phyloP scores from a whole-genome alignment of 2,888 invertebrate species.

The Acleris literana region DNA sequence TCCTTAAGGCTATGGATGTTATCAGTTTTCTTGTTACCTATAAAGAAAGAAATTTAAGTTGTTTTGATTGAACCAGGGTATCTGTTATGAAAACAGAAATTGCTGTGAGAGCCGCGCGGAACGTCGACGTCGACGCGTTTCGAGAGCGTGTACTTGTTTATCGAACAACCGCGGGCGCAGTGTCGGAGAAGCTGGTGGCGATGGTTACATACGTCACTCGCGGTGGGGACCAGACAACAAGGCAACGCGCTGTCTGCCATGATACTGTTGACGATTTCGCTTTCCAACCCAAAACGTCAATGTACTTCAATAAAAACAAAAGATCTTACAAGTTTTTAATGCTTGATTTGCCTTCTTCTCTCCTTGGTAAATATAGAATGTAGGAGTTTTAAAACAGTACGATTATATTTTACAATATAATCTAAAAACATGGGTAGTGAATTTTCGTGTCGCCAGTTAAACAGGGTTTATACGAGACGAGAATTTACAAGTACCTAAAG shows the following conservation, averaged over 20 bases:
- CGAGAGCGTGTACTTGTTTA: slow-evolving; percentile 68
- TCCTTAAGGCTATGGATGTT: neutral
- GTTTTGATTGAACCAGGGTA: slow-evolving; percentile 36
- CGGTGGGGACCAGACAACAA: slow-evolving; percentile 60
- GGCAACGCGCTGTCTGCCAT: slow-evolving; percentile 63
- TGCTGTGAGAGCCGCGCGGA: slow-evolving; percentile 42
- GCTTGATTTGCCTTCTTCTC: too few relatives aligned
- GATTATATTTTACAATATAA: too few relatives aligned
- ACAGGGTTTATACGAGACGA: neutral
- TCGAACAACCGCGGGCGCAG: slow-evolving; percentile 49
- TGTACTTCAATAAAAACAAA: too few relatives aligned
- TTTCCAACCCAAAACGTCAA: neutral
- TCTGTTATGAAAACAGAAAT: slow-evolving; percentile 42
- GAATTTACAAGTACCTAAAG: too few relatives aligned
- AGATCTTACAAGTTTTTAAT: too few relatives aligned
- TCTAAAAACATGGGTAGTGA: too few relatives aligned
- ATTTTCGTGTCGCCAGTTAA: too few relatives aligned
- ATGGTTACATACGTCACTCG: slow-evolving; percentile 52
- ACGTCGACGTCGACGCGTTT: slow-evolving; percentile 62
- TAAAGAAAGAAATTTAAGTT: slow-evolving; percentile 1
- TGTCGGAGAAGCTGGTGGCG: slow-evolving; percentile 44
- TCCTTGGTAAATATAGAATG: too few relatives aligned
- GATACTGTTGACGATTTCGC: slow-evolving; percentile 8
- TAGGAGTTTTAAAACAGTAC: too few relatives aligned
- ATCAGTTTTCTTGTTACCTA: neutral